Percentiles rank a stretch among this genome's conserved stretches.
Evolutionary conservation across 2,113 vertebrate genomes (phyloP).

Genomic region (Mystacornis crossleyi): DNA sequence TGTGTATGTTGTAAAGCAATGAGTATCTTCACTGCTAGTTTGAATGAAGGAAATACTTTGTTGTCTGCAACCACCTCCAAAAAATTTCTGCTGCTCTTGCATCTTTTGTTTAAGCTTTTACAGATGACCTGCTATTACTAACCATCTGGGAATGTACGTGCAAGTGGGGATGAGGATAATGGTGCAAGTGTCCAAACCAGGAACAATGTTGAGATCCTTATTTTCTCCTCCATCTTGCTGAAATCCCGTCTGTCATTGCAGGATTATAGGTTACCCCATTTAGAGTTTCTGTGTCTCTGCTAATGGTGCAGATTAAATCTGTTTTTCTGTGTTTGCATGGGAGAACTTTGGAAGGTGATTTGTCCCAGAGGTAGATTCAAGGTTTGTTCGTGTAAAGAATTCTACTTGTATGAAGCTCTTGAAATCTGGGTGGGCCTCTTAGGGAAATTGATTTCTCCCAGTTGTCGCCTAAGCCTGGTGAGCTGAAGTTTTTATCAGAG

Average conservation of each 20-base stretch:
- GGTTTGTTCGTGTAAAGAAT: background rate
- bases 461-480: fast-evolving
- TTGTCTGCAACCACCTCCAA: background rate
- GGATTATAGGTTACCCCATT: background rate
- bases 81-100: background rate
- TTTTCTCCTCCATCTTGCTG: background rate
- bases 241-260: background rate
- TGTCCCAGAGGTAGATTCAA: background rate
- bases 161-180: background rate
- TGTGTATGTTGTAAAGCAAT: background rate
- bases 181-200: background rate
- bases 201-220: fast-evolving
- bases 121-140: background rate
- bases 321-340: background rate
- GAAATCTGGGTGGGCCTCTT: background rate
- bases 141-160: background rate
- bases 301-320: background rate
- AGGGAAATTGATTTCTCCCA: background rate
- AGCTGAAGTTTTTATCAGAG: background rate
- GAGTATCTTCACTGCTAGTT: background rate
- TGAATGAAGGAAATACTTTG: background rate
- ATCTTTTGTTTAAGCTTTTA: background rate
- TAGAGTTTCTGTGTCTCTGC: background rate
- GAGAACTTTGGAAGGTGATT: background rate
- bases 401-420: background rate